phyloP scores from a whole-genome alignment of 2,888 invertebrate species.

The Keiferia lycopersicella region DNA sequence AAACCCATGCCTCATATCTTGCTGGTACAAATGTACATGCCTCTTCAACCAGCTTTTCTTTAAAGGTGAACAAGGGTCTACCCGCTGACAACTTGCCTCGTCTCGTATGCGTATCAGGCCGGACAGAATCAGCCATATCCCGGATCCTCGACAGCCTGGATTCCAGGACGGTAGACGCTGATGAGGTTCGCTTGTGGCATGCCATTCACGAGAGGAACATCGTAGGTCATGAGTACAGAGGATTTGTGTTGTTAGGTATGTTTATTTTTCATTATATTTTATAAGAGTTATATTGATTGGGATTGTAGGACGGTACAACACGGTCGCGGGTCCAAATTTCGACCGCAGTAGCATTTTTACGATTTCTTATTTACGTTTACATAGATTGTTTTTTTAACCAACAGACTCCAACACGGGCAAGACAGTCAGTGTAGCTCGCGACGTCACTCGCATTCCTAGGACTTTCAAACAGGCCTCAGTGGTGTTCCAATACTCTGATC shows the following conservation, averaged over 20 bases:
- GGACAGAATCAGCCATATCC: conserved; percentile 88
- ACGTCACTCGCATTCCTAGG: background rate
- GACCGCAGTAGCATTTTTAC: no score
- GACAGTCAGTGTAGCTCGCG: background rate
- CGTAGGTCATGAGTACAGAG: conserved; percentile 87
- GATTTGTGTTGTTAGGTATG: conserved; percentile 83
- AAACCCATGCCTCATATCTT: no score
- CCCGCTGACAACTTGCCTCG: conserved; percentile 86
- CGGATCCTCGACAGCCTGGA: conserved; percentile 83
- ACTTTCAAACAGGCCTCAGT: background rate
- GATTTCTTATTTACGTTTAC: no score
- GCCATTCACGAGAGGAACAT: conserved; percentile 81
- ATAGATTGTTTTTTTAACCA: background rate
- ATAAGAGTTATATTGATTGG: no score
- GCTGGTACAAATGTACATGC: no score
- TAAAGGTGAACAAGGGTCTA: conserved; percentile 79
- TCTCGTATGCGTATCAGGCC: conserved; percentile 87
- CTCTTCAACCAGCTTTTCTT: background rate
- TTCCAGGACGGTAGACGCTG: conserved; percentile 82
- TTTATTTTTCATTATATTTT: background rate
- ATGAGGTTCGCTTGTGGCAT: conserved; percentile 82
- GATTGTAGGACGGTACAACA: no score
- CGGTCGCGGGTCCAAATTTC: no score
- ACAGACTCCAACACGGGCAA: background rate
- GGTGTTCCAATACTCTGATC: background rate